Evolutionary conservation across 2,888 invertebrate genomes (phyloP).

Genomic region (Lithosia quadra): DNA sequence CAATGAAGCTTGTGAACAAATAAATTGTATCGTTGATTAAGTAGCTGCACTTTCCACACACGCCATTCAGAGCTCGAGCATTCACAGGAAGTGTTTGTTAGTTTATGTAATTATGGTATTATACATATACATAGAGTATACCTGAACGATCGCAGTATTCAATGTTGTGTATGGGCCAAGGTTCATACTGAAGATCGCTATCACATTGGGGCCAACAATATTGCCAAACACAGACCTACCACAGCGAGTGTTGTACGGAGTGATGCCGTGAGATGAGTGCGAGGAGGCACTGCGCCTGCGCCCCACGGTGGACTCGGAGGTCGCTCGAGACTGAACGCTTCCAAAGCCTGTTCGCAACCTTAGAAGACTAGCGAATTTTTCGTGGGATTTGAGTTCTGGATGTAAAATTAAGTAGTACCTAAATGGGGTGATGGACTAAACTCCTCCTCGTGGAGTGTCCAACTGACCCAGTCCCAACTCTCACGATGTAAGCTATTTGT

Average conservation of each 20-base stretch:
- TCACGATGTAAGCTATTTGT: too few relatives aligned
- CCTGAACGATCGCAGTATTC: background rate
- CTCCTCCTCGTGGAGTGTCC: too few relatives aligned
- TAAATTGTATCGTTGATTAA: slow-evolving; percentile 22
- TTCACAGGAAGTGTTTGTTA: slow-evolving; percentile 5
- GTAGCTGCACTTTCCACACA: slow-evolving; percentile 18
- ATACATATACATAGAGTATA: background rate
- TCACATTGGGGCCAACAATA: slow-evolving; percentile 15
- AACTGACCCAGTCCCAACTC: too few relatives aligned
- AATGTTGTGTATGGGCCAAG: background rate
- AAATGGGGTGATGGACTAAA: too few relatives aligned
- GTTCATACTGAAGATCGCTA: slow-evolving; percentile 16
- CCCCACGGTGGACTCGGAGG: background rate
- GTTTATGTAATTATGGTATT: background rate
- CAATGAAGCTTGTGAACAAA: slow-evolving; percentile 17
- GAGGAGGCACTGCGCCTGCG: background rate
- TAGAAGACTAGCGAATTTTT: too few relatives aligned
- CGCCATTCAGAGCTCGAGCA: slow-evolving; percentile 5
- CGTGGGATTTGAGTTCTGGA: too few relatives aligned
- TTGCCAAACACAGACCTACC: slow-evolving; percentile 23
- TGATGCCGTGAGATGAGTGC: slow-evolving; percentile 6
- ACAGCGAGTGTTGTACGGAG: slow-evolving; percentile 13
- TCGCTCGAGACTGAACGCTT: too few relatives aligned
- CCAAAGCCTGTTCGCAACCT: too few relatives aligned
- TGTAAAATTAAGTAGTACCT: too few relatives aligned